Evolutionary conservation across 2,888 invertebrate species (phyloP).

Genomic region (Mamestra brassicae): DNA sequence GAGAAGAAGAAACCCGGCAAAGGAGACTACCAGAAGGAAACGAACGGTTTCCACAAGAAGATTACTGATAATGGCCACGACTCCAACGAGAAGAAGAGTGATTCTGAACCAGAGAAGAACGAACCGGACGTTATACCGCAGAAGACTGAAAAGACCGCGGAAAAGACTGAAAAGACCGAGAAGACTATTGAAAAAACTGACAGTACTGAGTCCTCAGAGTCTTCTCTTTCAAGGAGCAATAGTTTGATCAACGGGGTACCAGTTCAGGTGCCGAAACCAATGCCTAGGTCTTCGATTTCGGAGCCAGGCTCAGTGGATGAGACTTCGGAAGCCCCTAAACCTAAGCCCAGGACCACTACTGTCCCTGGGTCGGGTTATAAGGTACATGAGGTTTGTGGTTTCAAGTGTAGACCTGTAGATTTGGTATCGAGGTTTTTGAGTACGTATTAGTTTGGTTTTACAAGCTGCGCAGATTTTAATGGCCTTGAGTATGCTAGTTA

Average conservation of each 20-base stretch:
- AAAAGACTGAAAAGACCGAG: conserved; percentile 66
- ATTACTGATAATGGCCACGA: conserved; percentile 82
- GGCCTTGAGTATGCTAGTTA: not conserved
- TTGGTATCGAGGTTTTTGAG: conserved; percentile 27
- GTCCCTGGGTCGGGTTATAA: conserved; percentile 94
- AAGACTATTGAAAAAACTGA: conserved; percentile 78
- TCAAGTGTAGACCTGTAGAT: conserved; percentile 43
- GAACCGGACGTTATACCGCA: conserved; percentile 70
- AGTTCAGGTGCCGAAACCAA: conserved; percentile 93
- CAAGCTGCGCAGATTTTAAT: not conserved
- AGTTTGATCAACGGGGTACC: conserved; percentile 85
- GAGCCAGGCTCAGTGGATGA: conserved; percentile 91
- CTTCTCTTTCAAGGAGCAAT: conserved; percentile 82
- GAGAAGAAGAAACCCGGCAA: conserved; percentile 87
- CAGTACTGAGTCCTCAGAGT: conserved; percentile 81
- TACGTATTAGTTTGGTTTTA: conserved; percentile 38
- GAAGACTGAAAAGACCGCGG: conserved; percentile 63
- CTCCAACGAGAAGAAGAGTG: conserved; percentile 68
- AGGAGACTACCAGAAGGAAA: conserved; percentile 77
- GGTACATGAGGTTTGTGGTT: conserved; percentile 88
- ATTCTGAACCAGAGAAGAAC: conserved; percentile 68
- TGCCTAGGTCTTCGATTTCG: conserved; percentile 95
- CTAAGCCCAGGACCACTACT: conserved; percentile 94
- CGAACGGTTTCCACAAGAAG: conserved; percentile 85
- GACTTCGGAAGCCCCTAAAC: conserved; percentile 85